Conservation (phyloP, 1,140 invertebrate species). For the Megathymus violae region DNA sequence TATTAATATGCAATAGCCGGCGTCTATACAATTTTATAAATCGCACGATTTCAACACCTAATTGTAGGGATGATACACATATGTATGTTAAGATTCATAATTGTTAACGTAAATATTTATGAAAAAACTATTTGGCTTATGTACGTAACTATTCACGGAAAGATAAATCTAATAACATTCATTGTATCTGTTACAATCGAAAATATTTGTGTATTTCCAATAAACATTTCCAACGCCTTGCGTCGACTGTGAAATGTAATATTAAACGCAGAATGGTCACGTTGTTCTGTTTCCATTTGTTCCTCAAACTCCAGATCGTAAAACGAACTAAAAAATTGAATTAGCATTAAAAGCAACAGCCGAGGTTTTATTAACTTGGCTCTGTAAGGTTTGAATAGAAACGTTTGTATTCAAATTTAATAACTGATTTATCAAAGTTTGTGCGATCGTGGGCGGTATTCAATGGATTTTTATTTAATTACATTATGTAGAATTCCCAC, state of each 20-base stretch:
- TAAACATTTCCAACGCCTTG: not conserved
- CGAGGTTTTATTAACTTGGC: constrained; percentile 14
- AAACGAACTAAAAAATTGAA: constrained; percentile 21
- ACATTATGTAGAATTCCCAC: not conserved
- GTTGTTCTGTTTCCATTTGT: constrained; percentile 10
- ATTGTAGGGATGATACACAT: too few relatives aligned
- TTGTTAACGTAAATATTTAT: not conserved
- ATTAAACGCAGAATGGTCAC: constrained; percentile 11
- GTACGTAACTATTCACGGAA: not conserved
- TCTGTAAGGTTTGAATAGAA: not conserved
- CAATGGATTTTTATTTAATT: constrained; percentile 4
- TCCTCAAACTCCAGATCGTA: constrained; percentile 6
- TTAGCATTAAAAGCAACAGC: constrained; percentile 23
- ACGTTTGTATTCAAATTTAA: constrained; percentile 8
- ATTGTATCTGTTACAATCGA: not conserved
- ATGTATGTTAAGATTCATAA: not conserved
- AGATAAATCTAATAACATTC: not conserved
- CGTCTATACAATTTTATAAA: too few relatives aligned
- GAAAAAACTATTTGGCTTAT: not conserved
- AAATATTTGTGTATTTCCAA: not conserved
- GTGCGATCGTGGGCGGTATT: not conserved
- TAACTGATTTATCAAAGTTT: constrained; percentile 16
- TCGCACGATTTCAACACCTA: too few relatives aligned
- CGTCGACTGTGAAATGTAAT: constrained; percentile 4
- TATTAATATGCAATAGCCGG: too few relatives aligned